Percentiles rank a stretch among this genome's conserved stretches.
Conservation (phyloP, 2,797 vertebrate species). For the Adrianichthys oophorus region DNA sequence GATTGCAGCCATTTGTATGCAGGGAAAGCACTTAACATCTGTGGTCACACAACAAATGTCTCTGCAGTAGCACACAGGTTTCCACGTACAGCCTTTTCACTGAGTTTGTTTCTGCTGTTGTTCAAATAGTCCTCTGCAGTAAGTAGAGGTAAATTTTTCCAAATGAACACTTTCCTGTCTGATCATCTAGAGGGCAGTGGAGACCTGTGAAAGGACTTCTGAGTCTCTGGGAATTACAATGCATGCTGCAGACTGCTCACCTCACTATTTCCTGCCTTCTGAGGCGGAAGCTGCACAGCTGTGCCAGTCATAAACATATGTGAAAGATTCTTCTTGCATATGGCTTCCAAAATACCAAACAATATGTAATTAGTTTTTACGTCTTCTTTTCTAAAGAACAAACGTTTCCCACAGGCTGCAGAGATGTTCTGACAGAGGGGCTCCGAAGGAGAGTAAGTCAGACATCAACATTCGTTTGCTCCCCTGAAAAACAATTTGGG, state of each 20-base stretch:
- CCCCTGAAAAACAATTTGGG: constrained; percentile 25
- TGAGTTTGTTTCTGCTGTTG: constrained; percentile 1
- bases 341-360: constrained; percentile 23
- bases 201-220: constrained; percentile 31
- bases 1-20: constrained; percentile 58
- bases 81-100: no score
- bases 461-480: constrained; percentile 29
- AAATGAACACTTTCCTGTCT: constrained; percentile 19
- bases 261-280: constrained; percentile 31
- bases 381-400: constrained; percentile 26
- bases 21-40: constrained; percentile 30
- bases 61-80: no score
- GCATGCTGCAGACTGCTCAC: constrained; percentile 45
- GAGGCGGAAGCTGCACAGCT: constrained; percentile 47
- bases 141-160: constrained; percentile 27
- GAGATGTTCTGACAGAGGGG: no score
- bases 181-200: constrained; percentile 71
- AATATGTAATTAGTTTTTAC: constrained; percentile 33
- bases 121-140: not conserved
- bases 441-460: constrained; percentile 29
- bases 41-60: constrained; percentile 33
- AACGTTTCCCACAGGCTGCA: not conserved
- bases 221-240: constrained; percentile 21
- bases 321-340: constrained; percentile 18
- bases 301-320: constrained; percentile 33